phyloP scores from a whole-genome alignment of 1,140 invertebrate species.

The Temnothorax longispinosus region DNA sequence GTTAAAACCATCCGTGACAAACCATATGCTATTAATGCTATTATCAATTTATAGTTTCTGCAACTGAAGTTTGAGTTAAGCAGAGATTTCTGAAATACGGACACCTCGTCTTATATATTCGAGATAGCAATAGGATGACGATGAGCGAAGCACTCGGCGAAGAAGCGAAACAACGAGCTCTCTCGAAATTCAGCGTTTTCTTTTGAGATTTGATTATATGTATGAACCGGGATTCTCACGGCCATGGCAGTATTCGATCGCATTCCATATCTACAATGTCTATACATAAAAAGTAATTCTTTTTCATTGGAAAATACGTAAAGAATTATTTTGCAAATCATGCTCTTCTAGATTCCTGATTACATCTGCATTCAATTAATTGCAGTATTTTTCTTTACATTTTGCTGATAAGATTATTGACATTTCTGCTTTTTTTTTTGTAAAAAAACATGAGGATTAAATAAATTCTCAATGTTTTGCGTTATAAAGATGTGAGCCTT shows the following conservation, averaged over 20 bases:
- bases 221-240: constrained; percentile 20
- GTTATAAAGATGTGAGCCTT: background rate
- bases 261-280: constrained; percentile 19
- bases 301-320: background rate
- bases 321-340: background rate
- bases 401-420: background rate
- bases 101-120: background rate
- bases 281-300: background rate
- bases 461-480: background rate
- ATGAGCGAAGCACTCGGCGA: constrained; percentile 35
- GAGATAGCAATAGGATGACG: constrained; percentile 17
- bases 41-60: background rate
- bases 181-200: constrained; percentile 15
- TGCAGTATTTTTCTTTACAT: background rate
- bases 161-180: constrained; percentile 28
- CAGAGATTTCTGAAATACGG: background rate
- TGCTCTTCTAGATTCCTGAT: background rate
- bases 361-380: background rate
- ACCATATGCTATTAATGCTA: background rate
- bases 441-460: constrained; percentile 1
- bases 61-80: background rate
- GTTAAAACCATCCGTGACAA: background rate
- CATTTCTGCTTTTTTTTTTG: background rate
- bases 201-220: background rate
- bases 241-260: constrained; percentile 40